Conservation (phyloP, 2,888 invertebrate species). For the Caenorhabditis virilis region DNA sequence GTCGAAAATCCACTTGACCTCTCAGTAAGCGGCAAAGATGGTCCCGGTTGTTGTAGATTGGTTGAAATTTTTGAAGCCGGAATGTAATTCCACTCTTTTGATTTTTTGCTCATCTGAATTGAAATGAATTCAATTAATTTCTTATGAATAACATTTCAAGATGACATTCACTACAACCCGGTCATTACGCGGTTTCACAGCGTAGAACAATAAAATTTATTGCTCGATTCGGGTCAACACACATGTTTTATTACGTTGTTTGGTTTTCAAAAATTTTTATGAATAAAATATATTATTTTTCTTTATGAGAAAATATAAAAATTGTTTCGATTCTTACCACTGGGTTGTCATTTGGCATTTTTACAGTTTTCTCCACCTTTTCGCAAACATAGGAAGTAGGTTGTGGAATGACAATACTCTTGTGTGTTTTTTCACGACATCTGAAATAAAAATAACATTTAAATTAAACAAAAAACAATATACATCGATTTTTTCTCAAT, state of each 20-base stretch:
- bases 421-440: slow-evolving; percentile 42
- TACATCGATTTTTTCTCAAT: slow-evolving; percentile 45
- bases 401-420: slow-evolving; percentile 30
- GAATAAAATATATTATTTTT: neutral
- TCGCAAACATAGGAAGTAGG: slow-evolving; percentile 18
- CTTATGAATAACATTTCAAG: slow-evolving; percentile 11
- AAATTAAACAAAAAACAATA: slow-evolving; percentile 1
- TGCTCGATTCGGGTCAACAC: slow-evolving; percentile 36
- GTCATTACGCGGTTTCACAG: too few relatives aligned
- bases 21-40: slow-evolving; percentile 12
- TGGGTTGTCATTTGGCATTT: slow-evolving; percentile 8
- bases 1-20: slow-evolving; percentile 28
- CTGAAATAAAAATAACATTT: slow-evolving; percentile 20
- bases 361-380: slow-evolving; percentile 31
- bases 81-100: slow-evolving; percentile 23
- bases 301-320: too few relatives aligned
- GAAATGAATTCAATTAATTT: slow-evolving; percentile 5
- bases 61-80: slow-evolving; percentile 1
- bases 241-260: slow-evolving; percentile 26
- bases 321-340: neutral
- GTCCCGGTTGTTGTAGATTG: slow-evolving; percentile 4
- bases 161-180: neutral
- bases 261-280: neutral
- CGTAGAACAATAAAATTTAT: slow-evolving; percentile 31
- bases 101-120: slow-evolving; percentile 34